Percentiles rank a stretch among this genome's conserved stretches.
These are phyloP conservation scores for Anisognathus igniventris DNA, from an alignment of 2,797 vertebrate species.

Conservation along the genomic window DNA sequence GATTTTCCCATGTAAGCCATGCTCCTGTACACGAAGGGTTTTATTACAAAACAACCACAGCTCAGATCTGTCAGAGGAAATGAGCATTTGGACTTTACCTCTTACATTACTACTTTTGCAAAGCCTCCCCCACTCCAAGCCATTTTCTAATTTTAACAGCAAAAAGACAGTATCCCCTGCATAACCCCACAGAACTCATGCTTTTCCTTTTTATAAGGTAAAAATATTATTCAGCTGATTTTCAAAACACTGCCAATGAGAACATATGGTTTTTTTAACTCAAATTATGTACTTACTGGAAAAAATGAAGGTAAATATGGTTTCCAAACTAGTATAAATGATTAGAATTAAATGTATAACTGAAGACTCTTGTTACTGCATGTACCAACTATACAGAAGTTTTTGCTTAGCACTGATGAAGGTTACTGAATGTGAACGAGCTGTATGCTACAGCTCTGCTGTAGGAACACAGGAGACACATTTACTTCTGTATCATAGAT, in stretches of 20 bases:
- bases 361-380: not conserved
- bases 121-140: not conserved
- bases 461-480: not conserved
- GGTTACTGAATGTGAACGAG: not conserved
- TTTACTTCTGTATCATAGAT: not conserved
- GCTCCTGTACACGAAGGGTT: not conserved
- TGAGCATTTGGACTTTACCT: not conserved
- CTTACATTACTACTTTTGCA: not conserved
- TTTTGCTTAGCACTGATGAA: not conserved
- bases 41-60: conserved; percentile 22
- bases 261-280: not conserved
- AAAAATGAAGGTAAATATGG: not conserved
- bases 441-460: not conserved
- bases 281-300: not conserved
- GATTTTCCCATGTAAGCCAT: not conserved
- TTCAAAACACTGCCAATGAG: not conserved
- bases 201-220: not conserved
- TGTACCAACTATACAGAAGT: not conserved
- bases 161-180: not conserved
- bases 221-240: not conserved
- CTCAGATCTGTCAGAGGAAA: conserved; percentile 24
- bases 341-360: not conserved
- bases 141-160: not conserved
- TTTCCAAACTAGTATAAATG: not conserved
- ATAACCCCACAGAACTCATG: not conserved